Conservation (phyloP, 37 sponge, comb jelly and placozoan species). For the Aphrocallistes beatrix region DNA sequence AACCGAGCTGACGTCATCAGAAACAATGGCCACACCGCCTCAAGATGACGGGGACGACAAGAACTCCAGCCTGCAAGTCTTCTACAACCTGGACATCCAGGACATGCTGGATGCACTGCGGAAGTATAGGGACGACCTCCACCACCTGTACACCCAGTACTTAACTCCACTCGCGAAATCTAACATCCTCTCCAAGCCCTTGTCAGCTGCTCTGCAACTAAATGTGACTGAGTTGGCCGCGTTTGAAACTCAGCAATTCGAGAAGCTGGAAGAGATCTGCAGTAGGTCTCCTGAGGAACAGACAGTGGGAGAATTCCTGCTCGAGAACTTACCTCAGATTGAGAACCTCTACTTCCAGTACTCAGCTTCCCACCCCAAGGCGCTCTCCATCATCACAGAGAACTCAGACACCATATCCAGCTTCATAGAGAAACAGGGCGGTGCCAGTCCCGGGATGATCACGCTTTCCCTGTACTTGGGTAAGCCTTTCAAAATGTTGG, state of each 20-base stretch:
- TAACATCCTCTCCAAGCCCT: neutral
- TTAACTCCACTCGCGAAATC: neutral
- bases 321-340: constrained; percentile 34
- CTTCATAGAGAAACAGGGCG: constrained; percentile 76
- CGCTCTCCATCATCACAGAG: constrained; percentile 79
- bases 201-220: neutral
- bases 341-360: constrained; percentile 46
- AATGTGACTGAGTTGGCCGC: neutral
- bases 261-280: constrained; percentile 1
- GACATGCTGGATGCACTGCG: neutral
- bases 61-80: neutral
- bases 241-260: neutral
- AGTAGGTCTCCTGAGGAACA: constrained; percentile 1
- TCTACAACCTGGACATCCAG: neutral
- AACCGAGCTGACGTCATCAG: constrained; percentile 34
- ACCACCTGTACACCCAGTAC: neutral
- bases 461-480: constrained; percentile 65
- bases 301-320: neutral
- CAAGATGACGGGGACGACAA: neutral
- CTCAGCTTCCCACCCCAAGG: constrained; percentile 71
- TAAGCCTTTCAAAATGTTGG: constrained; percentile 77
- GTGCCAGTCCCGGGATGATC: constrained; percentile 67
- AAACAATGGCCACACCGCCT: neutral
- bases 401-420: constrained; percentile 74
- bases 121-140: neutral